Base-by-base conservation (phyloP, 2,888 invertebrate species). In the Autographa gamma region DNA sequence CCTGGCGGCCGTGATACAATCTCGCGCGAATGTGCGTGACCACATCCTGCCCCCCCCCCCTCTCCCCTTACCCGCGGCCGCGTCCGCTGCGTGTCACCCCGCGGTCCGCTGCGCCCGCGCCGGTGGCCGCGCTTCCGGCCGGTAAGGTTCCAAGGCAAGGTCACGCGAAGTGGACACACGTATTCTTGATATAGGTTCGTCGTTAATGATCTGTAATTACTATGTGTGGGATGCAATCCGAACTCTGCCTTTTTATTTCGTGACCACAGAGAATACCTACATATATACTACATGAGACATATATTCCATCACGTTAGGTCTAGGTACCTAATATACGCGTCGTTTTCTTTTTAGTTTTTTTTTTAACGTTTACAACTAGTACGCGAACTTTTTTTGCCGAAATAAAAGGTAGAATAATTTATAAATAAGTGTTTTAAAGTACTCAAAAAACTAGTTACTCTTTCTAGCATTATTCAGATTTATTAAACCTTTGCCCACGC, bases 21-120 rank as follows among this genome's bases (percentile, higher is more conserved):
- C 91, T 89, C 89, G 89, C 92, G 90, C 90, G 90, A 90, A 89
- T 88, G 89, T 90, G 90, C 93, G 91, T 92, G 93, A 93, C 93
- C 93, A 87, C 93, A 93, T 93, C 93, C 93, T 92, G 88, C 85
- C 79, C 77, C 80, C 75, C 73, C 83, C 68, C 60, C 73, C 79
- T 69, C 69, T 73, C 68, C 56, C 58, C 69, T 69, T 61, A 63
- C 32, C 60, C 72, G 61, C 60, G 79, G 66, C 80, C 64, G 67
- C 76, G 71, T 71, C 79, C 81, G 79, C 74, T 71, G 72, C 74
- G 73, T 82, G 84, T 79, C 84, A 82, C 73, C 76, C 76, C 73
- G 74, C 75, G 82, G 80, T 74, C 67, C 71, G 73, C 18, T 81
- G 85, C 82, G 87, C 86, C 74, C 85, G 88, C 89, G 88, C 74